Percentiles rank a stretch among this genome's conserved stretches.
Evolutionary conservation across 2,888 invertebrate genomes (phyloP).

Genomic region (Ochlodes sylvanus): DNA sequence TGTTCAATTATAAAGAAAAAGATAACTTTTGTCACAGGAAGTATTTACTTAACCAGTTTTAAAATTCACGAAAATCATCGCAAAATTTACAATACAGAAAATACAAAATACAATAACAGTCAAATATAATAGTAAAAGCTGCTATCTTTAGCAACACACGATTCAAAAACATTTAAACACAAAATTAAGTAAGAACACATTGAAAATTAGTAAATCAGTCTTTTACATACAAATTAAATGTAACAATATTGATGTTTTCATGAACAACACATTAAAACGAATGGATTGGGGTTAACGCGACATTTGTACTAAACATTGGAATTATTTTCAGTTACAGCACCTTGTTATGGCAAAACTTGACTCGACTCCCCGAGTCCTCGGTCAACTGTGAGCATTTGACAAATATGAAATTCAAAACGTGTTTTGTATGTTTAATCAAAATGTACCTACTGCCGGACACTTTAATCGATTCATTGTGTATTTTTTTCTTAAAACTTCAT

Average conservation of each 20-base stretch:
- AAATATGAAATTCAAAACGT: conserved; percentile 17
- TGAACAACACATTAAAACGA: conserved; percentile 42
- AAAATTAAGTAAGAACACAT: conserved; percentile 56
- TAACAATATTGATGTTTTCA: conserved; percentile 49
- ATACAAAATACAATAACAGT: conserved; percentile 23
- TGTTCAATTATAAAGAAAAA: background rate
- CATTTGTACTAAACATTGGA: conserved; percentile 69
- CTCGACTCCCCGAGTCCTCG: background rate
- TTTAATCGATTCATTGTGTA: too few species aligned
- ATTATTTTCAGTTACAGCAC: conserved; percentile 63
- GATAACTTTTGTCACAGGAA: background rate
- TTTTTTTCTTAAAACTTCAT: too few species aligned
- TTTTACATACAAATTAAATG: conserved; percentile 55
- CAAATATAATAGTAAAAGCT: conserved; percentile 40
- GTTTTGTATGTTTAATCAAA: too few species aligned
- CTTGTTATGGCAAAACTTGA: conserved; percentile 59
- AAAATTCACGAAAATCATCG: conserved; percentile 3
- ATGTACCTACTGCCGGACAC: too few species aligned
- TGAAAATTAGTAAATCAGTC: conserved; percentile 72
- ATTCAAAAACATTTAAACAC: conserved; percentile 42
- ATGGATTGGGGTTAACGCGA: conserved; percentile 51
- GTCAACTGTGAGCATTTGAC: conserved; percentile 1
- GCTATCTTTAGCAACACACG: conserved; percentile 37
- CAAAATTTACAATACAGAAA: conserved; percentile 30
- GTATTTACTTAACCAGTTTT: background rate